Conservation (phyloP, 2,113 vertebrate species). For the Salvelinus namaycush region DNA sequence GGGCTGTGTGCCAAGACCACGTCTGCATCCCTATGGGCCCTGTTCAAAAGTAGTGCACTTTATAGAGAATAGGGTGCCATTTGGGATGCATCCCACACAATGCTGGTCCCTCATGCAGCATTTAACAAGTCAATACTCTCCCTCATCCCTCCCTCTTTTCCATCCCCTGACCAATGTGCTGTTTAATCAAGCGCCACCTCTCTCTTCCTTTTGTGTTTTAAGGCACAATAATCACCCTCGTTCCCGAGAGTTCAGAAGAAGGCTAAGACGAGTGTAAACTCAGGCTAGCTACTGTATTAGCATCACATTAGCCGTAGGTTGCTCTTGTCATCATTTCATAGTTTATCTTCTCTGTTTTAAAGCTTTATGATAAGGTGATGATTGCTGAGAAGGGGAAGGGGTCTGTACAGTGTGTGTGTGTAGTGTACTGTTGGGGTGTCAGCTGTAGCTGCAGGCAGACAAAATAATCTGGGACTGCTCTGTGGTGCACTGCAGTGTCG, state of each 20-base stretch:
- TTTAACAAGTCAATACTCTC: constrained; percentile 52
- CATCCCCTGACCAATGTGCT: neutral
- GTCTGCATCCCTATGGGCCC: no score
- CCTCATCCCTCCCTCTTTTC: neutral
- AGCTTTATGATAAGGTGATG: constrained; percentile 42
- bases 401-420: neutral
- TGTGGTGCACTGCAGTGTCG: constrained; percentile 29
- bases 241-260: neutral
- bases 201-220: constrained; percentile 17
- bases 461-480: constrained; percentile 3
- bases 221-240: constrained; percentile 13
- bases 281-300: neutral
- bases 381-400: neutral
- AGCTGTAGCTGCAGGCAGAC: neutral
- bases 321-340: neutral
- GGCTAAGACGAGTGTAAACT: no score
- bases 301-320: neutral
- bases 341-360: constrained; percentile 15
- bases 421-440: neutral
- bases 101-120: constrained; percentile 52
- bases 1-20: neutral
- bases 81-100: constrained; percentile 10
- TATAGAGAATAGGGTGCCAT: no score
- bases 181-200: constrained; percentile 11
- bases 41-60: no score